Conservation (phyloP, 2,797 vertebrate genomes). For the Gallinago stenura region DNA sequence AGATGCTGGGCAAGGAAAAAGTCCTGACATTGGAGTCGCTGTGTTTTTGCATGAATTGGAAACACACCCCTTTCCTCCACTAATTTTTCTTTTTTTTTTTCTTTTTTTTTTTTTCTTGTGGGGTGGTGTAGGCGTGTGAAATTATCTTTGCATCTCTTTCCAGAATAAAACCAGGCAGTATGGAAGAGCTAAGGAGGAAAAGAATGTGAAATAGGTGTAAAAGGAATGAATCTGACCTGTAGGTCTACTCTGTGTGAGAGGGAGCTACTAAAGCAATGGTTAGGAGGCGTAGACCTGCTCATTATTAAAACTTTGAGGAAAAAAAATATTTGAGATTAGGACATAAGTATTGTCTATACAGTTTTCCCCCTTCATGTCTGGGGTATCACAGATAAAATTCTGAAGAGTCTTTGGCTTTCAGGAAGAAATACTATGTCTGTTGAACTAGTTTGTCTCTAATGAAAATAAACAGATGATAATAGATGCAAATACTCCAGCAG, state of each 20-base stretch:
- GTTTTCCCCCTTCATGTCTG: background rate
- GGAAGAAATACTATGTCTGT: background rate
- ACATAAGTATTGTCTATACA: background rate
- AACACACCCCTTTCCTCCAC: background rate
- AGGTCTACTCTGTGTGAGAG: background rate
- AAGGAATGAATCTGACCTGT: background rate
- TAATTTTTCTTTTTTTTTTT: background rate
- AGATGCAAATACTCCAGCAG: background rate
- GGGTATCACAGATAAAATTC: background rate
- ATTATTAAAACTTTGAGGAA: background rate
- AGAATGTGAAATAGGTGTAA: background rate
- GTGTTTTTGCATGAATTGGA: background rate
- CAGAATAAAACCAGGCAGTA: background rate
- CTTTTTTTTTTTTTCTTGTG: too few relatives aligned
- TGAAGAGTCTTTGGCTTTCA: background rate
- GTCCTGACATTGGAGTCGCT: background rate
- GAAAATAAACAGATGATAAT: background rate
- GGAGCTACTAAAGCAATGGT: background rate
- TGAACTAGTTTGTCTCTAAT: background rate
- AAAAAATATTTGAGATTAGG: background rate
- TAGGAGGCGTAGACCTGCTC: background rate
- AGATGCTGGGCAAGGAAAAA: background rate
- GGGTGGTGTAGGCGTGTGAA: fast-evolving
- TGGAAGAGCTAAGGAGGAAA: background rate
- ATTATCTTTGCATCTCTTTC: background rate